These are phyloP conservation scores for Tonatia bakeri DNA, from an alignment of 2,113 vertebrate species.

Conservation along the genomic window DNA sequence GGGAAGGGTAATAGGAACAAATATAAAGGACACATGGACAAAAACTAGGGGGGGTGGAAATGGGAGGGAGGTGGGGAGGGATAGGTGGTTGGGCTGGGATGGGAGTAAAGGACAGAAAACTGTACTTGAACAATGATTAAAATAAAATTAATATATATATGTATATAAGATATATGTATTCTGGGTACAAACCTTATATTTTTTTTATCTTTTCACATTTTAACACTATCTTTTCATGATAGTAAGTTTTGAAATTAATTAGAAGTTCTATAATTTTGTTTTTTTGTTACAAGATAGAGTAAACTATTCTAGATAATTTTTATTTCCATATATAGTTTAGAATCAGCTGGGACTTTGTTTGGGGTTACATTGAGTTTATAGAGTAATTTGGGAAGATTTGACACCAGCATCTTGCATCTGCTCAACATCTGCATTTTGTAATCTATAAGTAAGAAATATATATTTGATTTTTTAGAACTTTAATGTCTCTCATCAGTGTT, in stretches of 20 bases:
- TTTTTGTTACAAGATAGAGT: background rate
- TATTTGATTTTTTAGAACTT: background rate
- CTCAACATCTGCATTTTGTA: background rate
- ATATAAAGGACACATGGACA: no score
- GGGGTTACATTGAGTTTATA: background rate
- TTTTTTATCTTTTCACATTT: background rate
- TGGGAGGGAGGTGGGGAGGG: no score
- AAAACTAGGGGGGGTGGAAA: no score
- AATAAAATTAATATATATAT: no score
- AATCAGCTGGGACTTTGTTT: background rate
- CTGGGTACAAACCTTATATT: background rate
- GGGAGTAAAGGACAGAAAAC: no score
- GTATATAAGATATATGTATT: no score
- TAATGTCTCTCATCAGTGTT: background rate
- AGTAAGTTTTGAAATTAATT: background rate
- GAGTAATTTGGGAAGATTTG: background rate
- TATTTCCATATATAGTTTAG: background rate
- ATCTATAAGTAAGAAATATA: background rate
- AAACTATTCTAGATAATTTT: background rate
- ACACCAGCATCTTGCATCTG: background rate
- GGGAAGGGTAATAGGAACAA: no score
- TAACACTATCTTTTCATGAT: background rate
- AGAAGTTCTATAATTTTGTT: background rate
- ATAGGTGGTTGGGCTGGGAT: no score
- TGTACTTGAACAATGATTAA: no score